Base-by-base conservation (phyloP, 1,140 invertebrate species). In the Subanguina moxae region DNA sequence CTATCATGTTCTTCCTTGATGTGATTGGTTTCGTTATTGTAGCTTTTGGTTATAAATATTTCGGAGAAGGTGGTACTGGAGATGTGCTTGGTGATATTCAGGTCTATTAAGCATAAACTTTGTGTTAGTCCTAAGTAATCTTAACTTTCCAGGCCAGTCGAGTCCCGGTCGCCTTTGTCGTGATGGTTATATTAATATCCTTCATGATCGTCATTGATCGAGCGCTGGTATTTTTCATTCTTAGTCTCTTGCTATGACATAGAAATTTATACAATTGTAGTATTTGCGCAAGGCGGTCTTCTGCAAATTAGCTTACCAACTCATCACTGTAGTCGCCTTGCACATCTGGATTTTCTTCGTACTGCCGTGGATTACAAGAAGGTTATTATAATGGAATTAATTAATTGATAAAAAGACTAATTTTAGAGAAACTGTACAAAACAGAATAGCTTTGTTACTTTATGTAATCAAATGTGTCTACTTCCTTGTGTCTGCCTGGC, bases 341-440 rank as follows among this genome's bases (percentile, higher is more conserved):
- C 95, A 99, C 82, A 87, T 94, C 56, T 97, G 93, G 92, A 91
- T 99, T 88, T 97, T 98, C 84, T 93, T 98, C 72, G 87, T 94
- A 62, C 86, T 98, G 63, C 95, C 94, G 0, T 89, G 88, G 27
- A 89, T 94, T 9, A 97, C 94, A 17, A 90, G 92, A 80, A 90
- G 38, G 90, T 72, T 76, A 38, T 30, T 38, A 19, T 67, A 19
- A 27, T 9, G 19, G 52, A 68, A 38, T n/a, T n/a, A n/a, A n/a
- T n/a, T n/a, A 64, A 8, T 7, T 57, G 8, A n/a, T 68, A 1
- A 48, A 58, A 8, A 61, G 38, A 32, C 71, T 38, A 13, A 30
- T 46, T 75, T n/a, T 56, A 78, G 78, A n/a, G 57, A 75, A 66
- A 74, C 73, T 1, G 45, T 64, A 5, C 52, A 65, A 15, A 82